These are phyloP conservation scores for Cephonodes hylas DNA, from an alignment of 2,888 invertebrate genomes.

Conservation along the genomic window DNA sequence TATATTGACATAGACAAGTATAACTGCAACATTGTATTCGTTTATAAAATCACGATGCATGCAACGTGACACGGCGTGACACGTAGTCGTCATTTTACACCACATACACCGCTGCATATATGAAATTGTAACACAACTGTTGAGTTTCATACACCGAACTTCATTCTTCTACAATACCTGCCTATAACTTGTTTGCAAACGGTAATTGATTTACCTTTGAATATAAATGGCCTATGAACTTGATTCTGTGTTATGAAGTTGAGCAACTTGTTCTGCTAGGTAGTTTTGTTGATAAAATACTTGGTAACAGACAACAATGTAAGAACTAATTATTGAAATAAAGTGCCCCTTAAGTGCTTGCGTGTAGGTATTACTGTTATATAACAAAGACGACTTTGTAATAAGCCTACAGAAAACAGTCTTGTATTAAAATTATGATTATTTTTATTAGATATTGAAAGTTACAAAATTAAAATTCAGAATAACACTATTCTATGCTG, in stretches of 20 bases:
- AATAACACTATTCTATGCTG: neutral
- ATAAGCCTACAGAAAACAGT: neutral
- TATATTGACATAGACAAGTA: conserved; percentile 7
- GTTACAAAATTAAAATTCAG: neutral
- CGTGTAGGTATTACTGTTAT: neutral
- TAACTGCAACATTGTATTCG: conserved; percentile 12
- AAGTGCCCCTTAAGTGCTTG: too few relatives aligned
- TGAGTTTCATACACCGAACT: neutral
- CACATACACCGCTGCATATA: neutral
- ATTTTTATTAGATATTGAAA: too few relatives aligned
- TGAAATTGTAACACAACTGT: conserved; percentile 8
- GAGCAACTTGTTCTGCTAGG: neutral
- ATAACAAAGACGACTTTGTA: neutral
- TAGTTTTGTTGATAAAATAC: neutral
- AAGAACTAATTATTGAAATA: neutral
- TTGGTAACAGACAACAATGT: neutral
- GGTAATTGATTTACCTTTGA: neutral
- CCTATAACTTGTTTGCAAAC: neutral
- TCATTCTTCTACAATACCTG: neutral
- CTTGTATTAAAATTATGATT: too few relatives aligned
- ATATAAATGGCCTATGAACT: neutral
- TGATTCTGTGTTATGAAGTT: neutral
- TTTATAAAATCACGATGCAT: conserved; percentile 16
- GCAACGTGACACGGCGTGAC: conserved; percentile 20
- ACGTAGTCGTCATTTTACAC: neutral